Percentiles rank a stretch among this genome's conserved stretches.
Conservation (phyloP, 2,797 vertebrate species). For the Trematomus bernacchii region DNA sequence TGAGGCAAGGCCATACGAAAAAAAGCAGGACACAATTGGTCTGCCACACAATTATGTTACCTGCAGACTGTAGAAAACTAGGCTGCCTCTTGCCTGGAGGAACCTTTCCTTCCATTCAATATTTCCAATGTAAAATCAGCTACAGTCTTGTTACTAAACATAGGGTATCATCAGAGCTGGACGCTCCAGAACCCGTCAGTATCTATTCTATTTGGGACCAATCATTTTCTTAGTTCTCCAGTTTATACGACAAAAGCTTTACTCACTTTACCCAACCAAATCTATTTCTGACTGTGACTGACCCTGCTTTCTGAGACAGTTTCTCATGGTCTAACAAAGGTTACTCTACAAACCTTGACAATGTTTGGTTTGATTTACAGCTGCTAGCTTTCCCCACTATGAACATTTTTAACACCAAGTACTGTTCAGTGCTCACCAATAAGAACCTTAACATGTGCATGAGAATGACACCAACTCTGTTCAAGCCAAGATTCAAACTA, state of each 20-base stretch:
- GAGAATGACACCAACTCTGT: no score
- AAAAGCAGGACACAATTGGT: conserved; percentile 4
- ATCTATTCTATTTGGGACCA: background rate
- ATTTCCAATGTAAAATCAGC: background rate
- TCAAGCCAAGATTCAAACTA: no score
- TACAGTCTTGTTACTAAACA: background rate
- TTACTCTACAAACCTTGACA: no score
- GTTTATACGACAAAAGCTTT: background rate
- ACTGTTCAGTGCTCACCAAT: background rate
- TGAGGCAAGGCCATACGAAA: conserved; percentile 7
- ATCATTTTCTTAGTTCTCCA: background rate
- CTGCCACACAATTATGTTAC: conserved; percentile 4
- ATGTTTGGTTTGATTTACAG: no score
- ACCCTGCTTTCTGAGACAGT: no score
- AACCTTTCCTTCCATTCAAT: background rate
- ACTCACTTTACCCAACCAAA: background rate
- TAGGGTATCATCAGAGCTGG: no score
- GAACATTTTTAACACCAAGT: no score
- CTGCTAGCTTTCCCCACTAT: no score
- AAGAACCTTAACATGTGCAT: background rate
- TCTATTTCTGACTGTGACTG: no score
- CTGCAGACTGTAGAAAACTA: background rate
- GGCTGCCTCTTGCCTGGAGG: background rate
- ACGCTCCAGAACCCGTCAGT: no score
- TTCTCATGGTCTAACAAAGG: no score